Conservation (phyloP, 2,797 vertebrate genomes). For the Paratrypauchen microcephalus region DNA sequence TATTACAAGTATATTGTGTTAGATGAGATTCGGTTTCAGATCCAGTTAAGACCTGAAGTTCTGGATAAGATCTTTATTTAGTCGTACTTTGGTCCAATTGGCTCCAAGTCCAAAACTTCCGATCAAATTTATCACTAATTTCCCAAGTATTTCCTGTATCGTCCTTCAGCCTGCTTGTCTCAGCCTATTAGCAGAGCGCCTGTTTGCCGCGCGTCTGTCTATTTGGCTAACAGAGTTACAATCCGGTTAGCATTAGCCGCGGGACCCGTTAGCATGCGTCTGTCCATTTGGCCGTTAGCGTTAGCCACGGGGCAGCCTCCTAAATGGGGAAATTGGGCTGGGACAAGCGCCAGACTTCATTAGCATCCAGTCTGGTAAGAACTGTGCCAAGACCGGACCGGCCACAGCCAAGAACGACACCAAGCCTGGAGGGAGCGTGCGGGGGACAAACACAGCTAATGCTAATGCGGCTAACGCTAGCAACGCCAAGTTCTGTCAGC, state of each 20-base stretch:
- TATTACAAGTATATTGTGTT: neutral
- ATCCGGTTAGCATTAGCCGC: slow-evolving; percentile 14
- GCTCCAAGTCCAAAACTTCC: neutral
- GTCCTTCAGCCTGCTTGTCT: neutral
- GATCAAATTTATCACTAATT: neutral
- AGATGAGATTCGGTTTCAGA: neutral
- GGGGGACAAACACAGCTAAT: neutral
- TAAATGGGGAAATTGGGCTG: neutral
- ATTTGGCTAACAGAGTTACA: slow-evolving; percentile 1
- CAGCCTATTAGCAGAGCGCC: neutral
- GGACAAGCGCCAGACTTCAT: neutral
- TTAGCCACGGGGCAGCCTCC: slow-evolving; percentile 8
- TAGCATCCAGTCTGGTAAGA: slow-evolving; percentile 9
- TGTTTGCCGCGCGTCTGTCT: slow-evolving; percentile 6
- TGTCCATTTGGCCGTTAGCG: slow-evolving; percentile 9
- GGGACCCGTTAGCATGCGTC: slow-evolving; percentile 10
- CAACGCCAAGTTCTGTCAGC: slow-evolving; percentile 4
- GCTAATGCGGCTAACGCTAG: slow-evolving; percentile 4
- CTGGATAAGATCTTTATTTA: neutral
- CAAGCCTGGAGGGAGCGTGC: neutral
- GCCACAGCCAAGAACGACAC: slow-evolving; percentile 2
- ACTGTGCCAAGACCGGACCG: neutral
- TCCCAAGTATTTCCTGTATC: neutral
- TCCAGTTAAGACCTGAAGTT: neutral
- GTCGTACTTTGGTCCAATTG: neutral